Evolutionary conservation across 1,140 invertebrate species (phyloP).

Genomic region (Drosophila dunni): DNA sequence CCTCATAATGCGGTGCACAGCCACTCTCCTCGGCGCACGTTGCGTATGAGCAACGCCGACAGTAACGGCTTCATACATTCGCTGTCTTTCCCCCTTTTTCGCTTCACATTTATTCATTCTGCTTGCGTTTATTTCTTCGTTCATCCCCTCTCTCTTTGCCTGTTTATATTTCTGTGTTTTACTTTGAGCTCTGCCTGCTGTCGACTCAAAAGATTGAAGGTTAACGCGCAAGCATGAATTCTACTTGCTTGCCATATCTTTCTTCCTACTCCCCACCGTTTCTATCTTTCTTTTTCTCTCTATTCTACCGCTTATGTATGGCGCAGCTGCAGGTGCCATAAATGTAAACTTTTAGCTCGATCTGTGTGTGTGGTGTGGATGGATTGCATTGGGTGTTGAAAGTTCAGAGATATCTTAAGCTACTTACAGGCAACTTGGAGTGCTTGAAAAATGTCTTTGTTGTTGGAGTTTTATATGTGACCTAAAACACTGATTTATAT

Average conservation of each 20-base stretch:
- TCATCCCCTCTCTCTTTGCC: not conserved
- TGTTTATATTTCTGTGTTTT: conserved; percentile 53
- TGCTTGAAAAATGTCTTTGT: conserved; percentile 19
- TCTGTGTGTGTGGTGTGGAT: conserved; percentile 11
- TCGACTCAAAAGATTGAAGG: conserved; percentile 74
- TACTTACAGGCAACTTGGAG: conserved; percentile 31
- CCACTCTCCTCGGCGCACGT: conserved; percentile 26
- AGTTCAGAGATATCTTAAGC: conserved; percentile 52
- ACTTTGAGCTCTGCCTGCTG: conserved; percentile 61
- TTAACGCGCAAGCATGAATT: conserved; percentile 49
- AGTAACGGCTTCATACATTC: conserved; percentile 9
- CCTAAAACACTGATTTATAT: conserved; percentile 2
- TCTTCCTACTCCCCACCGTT: not conserved
- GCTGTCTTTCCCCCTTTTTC: not conserved
- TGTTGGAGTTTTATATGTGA: conserved; percentile 17
- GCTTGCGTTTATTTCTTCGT: conserved; percentile 27
- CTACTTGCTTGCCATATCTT: conserved; percentile 30
- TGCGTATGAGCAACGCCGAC: conserved; percentile 63
- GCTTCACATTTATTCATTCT: conserved; percentile 10
- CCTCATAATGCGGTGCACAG: conserved; percentile 69
- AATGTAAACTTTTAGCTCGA: conserved; percentile 64
- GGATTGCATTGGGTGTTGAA: conserved; percentile 23
- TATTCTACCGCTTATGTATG: not conserved
- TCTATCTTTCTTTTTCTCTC: not conserved
- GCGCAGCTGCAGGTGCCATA: conserved; percentile 75